Evolutionary conservation across 2,113 vertebrate species (phyloP), one percentile per base, ranked within the genome.

Genomic region (Uria aalge): DNA sequence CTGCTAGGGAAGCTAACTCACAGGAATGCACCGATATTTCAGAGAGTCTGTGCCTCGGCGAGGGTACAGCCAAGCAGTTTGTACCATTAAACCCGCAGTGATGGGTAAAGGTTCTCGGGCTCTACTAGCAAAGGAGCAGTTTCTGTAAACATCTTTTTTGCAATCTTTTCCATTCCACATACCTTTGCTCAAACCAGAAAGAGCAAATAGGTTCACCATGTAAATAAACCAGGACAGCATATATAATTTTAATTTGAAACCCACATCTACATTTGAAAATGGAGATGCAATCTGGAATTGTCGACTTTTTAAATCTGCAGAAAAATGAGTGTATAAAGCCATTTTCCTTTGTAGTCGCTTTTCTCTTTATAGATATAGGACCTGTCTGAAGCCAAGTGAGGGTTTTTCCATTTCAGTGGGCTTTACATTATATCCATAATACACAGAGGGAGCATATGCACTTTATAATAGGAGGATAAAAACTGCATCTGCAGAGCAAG

Each of bases 331-430:
- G 0, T 20, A 55, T 24, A 80, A 86, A 88, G 12, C 1, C 8
- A 45, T 92, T 94, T 96, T 77, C 45, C 30, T 60, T 85, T 80
- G 16, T 23, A 84, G 63, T 3, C 71, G 10, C 10, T 86, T 76
- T 92, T 92, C 36, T 63, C 52, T 93, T 83, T 84, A 64, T n/a
- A 92, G 52, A 64, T 78, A 75, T 11, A 77, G 20, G 23, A 85
- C 38, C 13, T 90, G 27, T 92, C 52, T 90, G 76, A 92, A 93
- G 60, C 40, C 66, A 81, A 80, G 32, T 64, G 72, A 83, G 38
- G 84, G 30, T 34, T 73, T 88, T 97, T 92, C 67, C 78, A 80
- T 83, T 95, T 96, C 78, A 93, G 22, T 67, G 62, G 40, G 53
- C 24, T 88, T 95, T 92, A 90, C 78, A 88, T 94, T 85, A 66